A percentile compares a stretch with the other conserved stretches of the same genome.
Evolutionary conservation across 2,888 invertebrate genomes (phyloP).

Genomic region (Notocelia uddmanniana): DNA sequence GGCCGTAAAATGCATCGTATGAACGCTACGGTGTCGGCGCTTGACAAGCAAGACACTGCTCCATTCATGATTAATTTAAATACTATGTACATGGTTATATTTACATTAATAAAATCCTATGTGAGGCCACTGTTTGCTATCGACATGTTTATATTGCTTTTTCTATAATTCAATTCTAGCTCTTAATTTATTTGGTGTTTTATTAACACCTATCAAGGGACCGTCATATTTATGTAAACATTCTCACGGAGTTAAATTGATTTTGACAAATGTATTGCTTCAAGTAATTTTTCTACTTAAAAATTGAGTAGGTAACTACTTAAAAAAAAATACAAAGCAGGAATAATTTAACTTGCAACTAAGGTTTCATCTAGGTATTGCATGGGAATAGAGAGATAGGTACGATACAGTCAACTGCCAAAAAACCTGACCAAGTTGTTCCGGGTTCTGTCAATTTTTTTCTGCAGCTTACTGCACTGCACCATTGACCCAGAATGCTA

Average conservation of each 20-base stretch:
- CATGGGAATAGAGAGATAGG: no score
- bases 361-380: no score
- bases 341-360: not conserved
- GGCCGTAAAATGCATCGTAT: conserved; percentile 23
- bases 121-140: conserved; percentile 18
- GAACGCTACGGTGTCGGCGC: not conserved
- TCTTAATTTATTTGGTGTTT: conserved; percentile 21
- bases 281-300: not conserved
- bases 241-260: not conserved
- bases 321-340: not conserved
- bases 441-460: no score
- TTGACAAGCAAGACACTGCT: conserved; percentile 25
- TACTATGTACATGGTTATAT: conserved; percentile 42
- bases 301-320: not conserved
- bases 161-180: not conserved
- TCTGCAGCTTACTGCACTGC: no score
- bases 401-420: no score
- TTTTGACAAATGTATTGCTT: not conserved
- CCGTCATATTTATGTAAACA: no score
- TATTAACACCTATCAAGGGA: not conserved
- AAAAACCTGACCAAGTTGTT: no score
- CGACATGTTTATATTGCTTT: conserved; percentile 15
- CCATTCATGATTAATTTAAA: conserved; percentile 42
- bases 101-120: conserved; percentile 31
- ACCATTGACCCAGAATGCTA: no score